Percentiles rank a stretch among this genome's conserved stretches.
Conservation (phyloP, 2,888 invertebrate species). For the Willowsia nigromaculata region DNA sequence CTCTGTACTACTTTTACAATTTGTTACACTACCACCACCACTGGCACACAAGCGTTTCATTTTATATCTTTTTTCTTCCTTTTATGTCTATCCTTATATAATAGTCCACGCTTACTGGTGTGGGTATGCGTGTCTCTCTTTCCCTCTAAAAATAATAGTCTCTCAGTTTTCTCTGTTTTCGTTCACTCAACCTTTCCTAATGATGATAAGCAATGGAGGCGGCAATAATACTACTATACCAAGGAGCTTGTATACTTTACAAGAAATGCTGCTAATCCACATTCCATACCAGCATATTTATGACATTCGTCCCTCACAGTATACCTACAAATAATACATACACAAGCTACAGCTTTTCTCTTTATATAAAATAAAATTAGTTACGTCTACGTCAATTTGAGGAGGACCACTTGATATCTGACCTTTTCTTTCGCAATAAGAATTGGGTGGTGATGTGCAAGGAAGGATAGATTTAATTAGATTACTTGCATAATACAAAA, state of each 20-base stretch:
- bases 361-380: background rate
- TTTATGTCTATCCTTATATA: background rate
- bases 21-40: background rate
- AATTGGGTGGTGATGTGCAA: background rate
- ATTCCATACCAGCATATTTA: too few species aligned
- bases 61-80: background rate
- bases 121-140: background rate
- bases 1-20: background rate
- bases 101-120: background rate
- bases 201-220: background rate
- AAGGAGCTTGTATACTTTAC: background rate
- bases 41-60: background rate
- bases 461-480: constrained; percentile 12
- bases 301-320: too few species aligned
- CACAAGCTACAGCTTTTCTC: too few species aligned
- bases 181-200: background rate
- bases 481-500: background rate
- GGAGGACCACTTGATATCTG: background rate
- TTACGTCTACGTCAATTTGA: background rate
- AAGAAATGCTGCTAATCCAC: too few species aligned
- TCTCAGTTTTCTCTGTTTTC: background rate
- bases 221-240: background rate
- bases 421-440: constrained; percentile 8
- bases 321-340: too few species aligned
- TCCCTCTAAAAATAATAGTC: background rate